Conservation (phyloP, 2,888 invertebrate genomes). For the Nemapogon koenigi region DNA sequence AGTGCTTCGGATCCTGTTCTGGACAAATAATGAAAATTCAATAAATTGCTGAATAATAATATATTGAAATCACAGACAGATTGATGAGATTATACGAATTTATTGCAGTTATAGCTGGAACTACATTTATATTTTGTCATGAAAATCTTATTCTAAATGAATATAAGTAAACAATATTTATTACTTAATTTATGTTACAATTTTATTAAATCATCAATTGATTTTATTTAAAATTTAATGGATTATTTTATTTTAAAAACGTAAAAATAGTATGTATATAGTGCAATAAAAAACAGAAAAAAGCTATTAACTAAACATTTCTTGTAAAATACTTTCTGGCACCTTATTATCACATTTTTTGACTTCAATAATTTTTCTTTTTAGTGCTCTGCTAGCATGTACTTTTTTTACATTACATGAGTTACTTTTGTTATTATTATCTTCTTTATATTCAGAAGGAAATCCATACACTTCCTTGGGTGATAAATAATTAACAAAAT, state of each 20-base stretch:
- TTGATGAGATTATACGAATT: not conserved
- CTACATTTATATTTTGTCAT: too few species aligned
- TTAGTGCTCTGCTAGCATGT: too few species aligned
- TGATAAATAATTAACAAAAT: slow-evolving; percentile 15
- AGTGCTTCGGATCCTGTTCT: too few species aligned
- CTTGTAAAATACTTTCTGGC: not conserved
- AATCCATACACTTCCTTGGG: slow-evolving; percentile 3
- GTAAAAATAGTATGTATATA: too few species aligned
- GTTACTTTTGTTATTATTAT: not conserved
- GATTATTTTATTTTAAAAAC: not conserved
- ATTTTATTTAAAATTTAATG: not conserved
- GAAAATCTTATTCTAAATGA: too few species aligned
- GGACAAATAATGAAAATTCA: too few species aligned
- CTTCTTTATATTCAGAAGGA: slow-evolving; percentile 2
- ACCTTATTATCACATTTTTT: not conserved
- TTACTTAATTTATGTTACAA: too few species aligned
- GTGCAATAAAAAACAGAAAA: not conserved
- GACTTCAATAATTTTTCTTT: not conserved
- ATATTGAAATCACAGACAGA: not conserved
- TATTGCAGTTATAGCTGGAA: too few species aligned
- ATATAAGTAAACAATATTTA: too few species aligned
- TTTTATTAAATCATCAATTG: not conserved
- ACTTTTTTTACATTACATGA: not conserved
- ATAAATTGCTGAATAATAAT: too few species aligned
- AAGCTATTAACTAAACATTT: not conserved